Evolutionary conservation across 2,888 invertebrate species (phyloP).

Genomic region (Metacarcinus magister): DNA sequence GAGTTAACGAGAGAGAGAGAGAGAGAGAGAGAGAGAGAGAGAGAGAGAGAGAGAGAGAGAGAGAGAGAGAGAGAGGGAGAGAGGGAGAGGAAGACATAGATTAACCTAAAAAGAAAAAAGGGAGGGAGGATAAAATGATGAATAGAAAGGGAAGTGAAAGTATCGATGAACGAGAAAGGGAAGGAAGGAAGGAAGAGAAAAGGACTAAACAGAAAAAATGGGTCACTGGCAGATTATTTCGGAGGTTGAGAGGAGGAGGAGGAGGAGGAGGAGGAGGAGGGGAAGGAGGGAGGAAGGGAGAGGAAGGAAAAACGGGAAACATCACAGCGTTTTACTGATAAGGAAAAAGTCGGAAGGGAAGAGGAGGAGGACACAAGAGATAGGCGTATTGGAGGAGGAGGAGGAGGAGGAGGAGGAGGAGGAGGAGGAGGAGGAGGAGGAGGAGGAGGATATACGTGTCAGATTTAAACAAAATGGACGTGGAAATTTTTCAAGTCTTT

Average conservation of each 20-base stretch:
- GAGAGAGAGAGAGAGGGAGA: slow-evolving; percentile 21
- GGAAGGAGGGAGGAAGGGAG: background rate
- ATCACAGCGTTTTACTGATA: slow-evolving; percentile 12
- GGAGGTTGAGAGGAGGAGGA: background rate
- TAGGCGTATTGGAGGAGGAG: slow-evolving; percentile 17
- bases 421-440: background rate
- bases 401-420: background rate
- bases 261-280: background rate
- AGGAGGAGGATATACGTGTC: background rate
- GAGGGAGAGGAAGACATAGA: background rate
- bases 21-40: slow-evolving; percentile 5
- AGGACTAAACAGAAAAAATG: background rate
- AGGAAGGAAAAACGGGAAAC: background rate
- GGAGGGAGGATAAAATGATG: background rate
- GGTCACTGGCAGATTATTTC: slow-evolving; percentile 21
- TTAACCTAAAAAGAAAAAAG: background rate
- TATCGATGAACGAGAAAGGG: background rate
- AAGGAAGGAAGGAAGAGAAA: slow-evolving; percentile 9
- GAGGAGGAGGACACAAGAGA: background rate
- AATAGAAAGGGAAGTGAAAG: background rate
- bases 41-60: slow-evolving; percentile 27
- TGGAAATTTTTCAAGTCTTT: background rate
- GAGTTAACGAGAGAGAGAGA: slow-evolving; percentile 8
- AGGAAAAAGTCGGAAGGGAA: slow-evolving; percentile 14
- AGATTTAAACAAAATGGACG: background rate